Percentiles rank a stretch among this genome's conserved stretches.
Conservation (phyloP, 2,888 invertebrate species). For the Odontocolon sp. region DNA sequence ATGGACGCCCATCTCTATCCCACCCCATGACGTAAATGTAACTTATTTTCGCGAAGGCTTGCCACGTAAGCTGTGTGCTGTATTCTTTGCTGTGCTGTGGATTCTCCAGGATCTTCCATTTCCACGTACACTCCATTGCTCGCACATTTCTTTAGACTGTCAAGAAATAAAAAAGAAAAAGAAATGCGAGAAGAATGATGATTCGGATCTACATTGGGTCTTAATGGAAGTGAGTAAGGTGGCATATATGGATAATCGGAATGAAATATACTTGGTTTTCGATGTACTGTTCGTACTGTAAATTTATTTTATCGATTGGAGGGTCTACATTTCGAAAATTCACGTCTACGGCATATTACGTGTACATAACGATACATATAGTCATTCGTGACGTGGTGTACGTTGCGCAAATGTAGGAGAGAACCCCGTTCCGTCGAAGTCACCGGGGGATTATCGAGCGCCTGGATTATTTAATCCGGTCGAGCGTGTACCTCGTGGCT, state of each 20-base stretch:
- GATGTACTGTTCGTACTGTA: too few relatives aligned
- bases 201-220: constrained; percentile 5
- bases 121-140: constrained; percentile 19
- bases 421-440: constrained; percentile 58
- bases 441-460: constrained; percentile 63
- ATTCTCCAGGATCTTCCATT: constrained; percentile 36
- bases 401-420: constrained; percentile 33
- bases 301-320: not conserved
- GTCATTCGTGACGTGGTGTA: constrained; percentile 1
- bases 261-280: not conserved
- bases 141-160: not conserved
- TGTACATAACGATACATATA: not conserved
- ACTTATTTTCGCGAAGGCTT: constrained; percentile 65
- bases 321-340: not conserved
- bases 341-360: not conserved
- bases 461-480: constrained; percentile 69
- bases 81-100: constrained; percentile 29
- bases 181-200: not conserved
- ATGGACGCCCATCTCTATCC: constrained; percentile 58
- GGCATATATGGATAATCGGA: not conserved
- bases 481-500: constrained; percentile 59
- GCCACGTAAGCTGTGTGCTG: constrained; percentile 53
- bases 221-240: not conserved
- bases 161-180: not conserved
- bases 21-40: constrained; percentile 65